Percentiles rank a stretch among this genome's conserved stretches.
These are phyloP conservation scores for Erythrocercus mccallii DNA, from an alignment of 2,113 vertebrate species.

Conservation along the genomic window DNA sequence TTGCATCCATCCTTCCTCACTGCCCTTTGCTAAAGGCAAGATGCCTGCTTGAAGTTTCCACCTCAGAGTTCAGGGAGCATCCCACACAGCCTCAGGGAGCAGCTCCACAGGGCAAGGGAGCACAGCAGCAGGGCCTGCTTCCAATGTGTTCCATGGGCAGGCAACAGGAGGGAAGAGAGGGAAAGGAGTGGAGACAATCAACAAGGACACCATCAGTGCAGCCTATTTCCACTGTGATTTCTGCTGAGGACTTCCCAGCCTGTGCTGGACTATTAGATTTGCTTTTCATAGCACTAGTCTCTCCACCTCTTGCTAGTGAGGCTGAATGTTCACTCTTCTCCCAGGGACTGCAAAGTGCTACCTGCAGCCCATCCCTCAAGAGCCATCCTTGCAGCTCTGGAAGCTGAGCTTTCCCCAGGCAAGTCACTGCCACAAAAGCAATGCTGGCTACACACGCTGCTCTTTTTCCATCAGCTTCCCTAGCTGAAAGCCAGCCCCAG, in stretches of 20 bases:
- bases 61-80: neutral
- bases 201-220: neutral
- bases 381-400: neutral
- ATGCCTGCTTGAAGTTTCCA: neutral
- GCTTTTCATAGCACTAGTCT: neutral
- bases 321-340: neutral
- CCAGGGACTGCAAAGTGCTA: neutral
- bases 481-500: neutral
- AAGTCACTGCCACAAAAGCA: neutral
- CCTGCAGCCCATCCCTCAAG: neutral
- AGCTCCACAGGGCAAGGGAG: neutral
- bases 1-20: neutral
- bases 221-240: neutral
- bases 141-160: neutral
- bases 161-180: neutral
- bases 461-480: neutral
- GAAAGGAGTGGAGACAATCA: neutral
- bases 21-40: neutral
- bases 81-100: neutral
- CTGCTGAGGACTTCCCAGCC: neutral
- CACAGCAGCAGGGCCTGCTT: rapidly evolving
- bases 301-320: neutral
- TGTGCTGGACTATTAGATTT: neutral
- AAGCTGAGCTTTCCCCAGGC: neutral
- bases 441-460: neutral